Conservation (phyloP, 64 coral and sea anemone genomes). For the Actinia tenebrosa region DNA sequence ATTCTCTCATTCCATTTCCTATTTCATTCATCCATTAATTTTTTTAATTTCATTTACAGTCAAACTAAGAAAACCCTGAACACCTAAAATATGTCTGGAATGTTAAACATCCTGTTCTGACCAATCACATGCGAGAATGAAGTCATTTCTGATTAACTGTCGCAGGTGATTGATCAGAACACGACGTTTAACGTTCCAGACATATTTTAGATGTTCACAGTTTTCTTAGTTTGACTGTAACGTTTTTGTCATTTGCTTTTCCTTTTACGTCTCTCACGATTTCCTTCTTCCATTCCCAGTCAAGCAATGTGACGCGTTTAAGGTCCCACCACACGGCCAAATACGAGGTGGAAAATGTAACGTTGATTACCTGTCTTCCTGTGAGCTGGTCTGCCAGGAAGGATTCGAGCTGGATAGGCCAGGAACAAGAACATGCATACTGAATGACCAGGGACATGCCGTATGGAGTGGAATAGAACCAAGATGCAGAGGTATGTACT, state of each 20-base stretch:
- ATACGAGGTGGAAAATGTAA: constrained; percentile 57
- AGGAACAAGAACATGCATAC: constrained; percentile 45
- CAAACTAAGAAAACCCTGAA: too few species aligned
- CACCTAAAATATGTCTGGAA: too few species aligned
- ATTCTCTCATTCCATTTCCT: neutral
- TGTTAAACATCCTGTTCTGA: neutral
- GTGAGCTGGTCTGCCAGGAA: constrained; percentile 68
- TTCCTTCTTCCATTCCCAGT: constrained; percentile 28
- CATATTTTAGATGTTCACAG: too few species aligned
- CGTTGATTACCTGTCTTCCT: constrained; percentile 47
- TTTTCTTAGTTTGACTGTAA: neutral
- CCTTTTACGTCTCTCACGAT: neutral
- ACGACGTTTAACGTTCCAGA: too few species aligned
- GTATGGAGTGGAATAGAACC: constrained; percentile 64
- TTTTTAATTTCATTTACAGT: too few species aligned
- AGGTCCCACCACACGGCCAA: constrained; percentile 35
- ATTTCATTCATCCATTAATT: neutral
- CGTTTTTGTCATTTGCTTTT: neutral
- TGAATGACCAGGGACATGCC: constrained; percentile 16
- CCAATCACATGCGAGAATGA: too few species aligned
- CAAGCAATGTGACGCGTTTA: constrained; percentile 46
- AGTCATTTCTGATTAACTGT: too few species aligned
- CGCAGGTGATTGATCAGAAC: too few species aligned
- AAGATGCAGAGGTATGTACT: constrained; percentile 20
- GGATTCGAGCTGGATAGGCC: constrained; percentile 60